Base-by-base conservation (phyloP, 2,888 invertebrate species). In the Lissonota sp. region DNA sequence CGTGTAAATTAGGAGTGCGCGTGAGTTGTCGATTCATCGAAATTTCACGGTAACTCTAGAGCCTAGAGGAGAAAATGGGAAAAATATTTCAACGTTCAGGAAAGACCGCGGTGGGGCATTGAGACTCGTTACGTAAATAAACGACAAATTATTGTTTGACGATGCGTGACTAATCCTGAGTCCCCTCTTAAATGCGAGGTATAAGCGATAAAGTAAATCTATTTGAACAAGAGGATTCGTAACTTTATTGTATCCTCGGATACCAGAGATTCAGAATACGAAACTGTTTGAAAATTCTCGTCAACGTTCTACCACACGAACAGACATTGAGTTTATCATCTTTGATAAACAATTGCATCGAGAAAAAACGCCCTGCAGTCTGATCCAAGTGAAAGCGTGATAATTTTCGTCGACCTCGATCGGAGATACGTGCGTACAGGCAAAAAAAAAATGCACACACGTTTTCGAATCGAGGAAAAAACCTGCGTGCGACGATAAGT, bases 211-310 rank as follows among this genome's bases (percentile, higher is more conserved):
- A 67, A 49, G 63, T 51, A 49, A 69, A 63, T 79, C 55, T 71
- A 71, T 80, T 80, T 80, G 71, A 71, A 71, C 80, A 71, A 60
- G 75, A 75, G 66, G 66, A 74, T 53, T 71, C 51, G 58, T 66
- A 14, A 66, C 60, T 46, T 39, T n/a, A 46, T 49, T 75, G 42
- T 55, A 51, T 53, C 26, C 26, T 26, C 26, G 26, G 26, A 63
- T 58, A 64, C 40, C 58, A 55, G 49, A 70, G 51, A 63, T 58
- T 66, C 12, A 8, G 39, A 51, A 39, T 42, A 14, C 55, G 40
- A 55, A 6, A 26, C 40, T 12, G 16, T 74, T 37, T 49, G 26
- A 26, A 26, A 39, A 5, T 26, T 8, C 40, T 39, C n/a, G 39
- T 39, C 46, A 39, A 53, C 51, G 69, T 74, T 69, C 26, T 12